A percentile compares a stretch with the other conserved stretches of the same genome.
Conservation (phyloP, 2,888 invertebrate species). For the Meta bourneti region DNA sequence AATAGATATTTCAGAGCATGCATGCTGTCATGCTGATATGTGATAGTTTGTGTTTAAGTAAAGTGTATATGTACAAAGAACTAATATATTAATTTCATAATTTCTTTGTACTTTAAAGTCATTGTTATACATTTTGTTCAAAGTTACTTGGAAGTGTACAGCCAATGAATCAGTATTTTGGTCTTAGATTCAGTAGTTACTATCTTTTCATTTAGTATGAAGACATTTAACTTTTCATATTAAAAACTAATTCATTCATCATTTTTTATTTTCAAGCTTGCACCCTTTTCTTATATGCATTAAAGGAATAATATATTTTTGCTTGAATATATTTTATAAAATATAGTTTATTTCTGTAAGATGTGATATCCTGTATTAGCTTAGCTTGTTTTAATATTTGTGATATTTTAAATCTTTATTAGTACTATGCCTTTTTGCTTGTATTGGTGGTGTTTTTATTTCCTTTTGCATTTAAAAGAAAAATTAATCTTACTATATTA, state of each 20-base stretch:
- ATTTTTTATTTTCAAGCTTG: too few species aligned
- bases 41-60: slow-evolving; percentile 15
- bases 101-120: not conserved
- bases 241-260: not conserved
- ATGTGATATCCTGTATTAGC: slow-evolving; percentile 53
- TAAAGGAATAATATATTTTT: not conserved
- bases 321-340: slow-evolving; percentile 26
- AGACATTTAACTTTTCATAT: not conserved
- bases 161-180: not conserved
- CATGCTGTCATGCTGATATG: not conserved
- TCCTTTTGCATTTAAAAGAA: not conserved
- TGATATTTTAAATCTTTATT: slow-evolving; percentile 52
- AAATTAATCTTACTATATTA: not conserved
- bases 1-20: not conserved
- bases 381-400: slow-evolving; percentile 38
- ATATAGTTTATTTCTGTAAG: slow-evolving; percentile 36
- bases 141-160: slow-evolving; percentile 12
- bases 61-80: not conserved
- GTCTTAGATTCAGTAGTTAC: not conserved
- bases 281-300: too few species aligned
- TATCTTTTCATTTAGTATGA: not conserved
- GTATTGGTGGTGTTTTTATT: not conserved
- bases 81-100: not conserved
- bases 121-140: not conserved
- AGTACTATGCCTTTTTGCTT: slow-evolving; percentile 42